phyloP scores from a whole-genome alignment of 2,888 invertebrate species.

The Agriopis leucophaearia region DNA sequence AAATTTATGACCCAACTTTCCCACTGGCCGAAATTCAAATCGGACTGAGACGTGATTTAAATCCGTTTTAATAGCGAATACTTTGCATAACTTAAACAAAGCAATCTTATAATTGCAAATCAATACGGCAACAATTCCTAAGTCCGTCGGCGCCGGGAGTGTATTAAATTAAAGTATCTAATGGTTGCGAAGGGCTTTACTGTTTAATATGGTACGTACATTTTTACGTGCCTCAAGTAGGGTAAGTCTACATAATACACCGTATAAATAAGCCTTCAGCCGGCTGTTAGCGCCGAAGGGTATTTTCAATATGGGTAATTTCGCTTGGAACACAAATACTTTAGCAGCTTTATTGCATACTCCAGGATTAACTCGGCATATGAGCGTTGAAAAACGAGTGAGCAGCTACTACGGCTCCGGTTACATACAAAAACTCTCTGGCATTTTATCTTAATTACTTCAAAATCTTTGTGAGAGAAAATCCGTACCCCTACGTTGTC shows the following conservation, averaged over 20 bases:
- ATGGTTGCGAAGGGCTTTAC: conserved; percentile 58
- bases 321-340: conserved; percentile 83
- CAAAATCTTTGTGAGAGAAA: conserved; percentile 83
- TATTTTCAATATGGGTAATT: conserved; percentile 86
- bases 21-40: conserved; percentile 55
- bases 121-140: conserved; percentile 65
- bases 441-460: conserved; percentile 86
- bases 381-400: conserved; percentile 81
- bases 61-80: conserved; percentile 65
- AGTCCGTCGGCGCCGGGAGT: conserved; percentile 56
- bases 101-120: conserved; percentile 71
- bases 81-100: conserved; percentile 68
- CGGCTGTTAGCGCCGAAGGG: conserved; percentile 81
- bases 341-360: conserved; percentile 84
- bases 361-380: conserved; percentile 83
- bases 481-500: conserved; percentile 85
- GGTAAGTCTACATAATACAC: conserved; percentile 67
- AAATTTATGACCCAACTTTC: conserved; percentile 53
- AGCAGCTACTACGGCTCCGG: conserved; percentile 65
- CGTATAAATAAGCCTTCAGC: conserved; percentile 80
- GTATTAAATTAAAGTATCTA: conserved; percentile 66
- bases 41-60: conserved; percentile 56
- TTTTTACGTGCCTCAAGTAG: conserved; percentile 60
- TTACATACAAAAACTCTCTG: conserved; percentile 79
- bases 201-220: conserved; percentile 65